Evolutionary conservation across 2,888 invertebrate genomes (phyloP).

Genomic region (Endotricha flammealis): DNA sequence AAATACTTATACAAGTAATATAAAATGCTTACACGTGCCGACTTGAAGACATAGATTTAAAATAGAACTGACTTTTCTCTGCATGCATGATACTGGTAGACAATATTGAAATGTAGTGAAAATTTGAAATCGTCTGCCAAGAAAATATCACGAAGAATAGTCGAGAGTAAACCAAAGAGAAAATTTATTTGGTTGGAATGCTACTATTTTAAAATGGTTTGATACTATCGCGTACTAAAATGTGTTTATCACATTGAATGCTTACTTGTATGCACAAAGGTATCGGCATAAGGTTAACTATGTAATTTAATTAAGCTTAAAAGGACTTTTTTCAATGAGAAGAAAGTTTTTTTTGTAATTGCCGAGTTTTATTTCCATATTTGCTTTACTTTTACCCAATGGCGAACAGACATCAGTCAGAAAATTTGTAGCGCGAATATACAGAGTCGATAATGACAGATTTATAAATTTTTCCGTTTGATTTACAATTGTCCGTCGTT

Average conservation of each 20-base stretch:
- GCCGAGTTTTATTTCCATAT: too few species aligned
- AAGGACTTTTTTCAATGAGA: too few species aligned
- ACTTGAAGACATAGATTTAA: neutral
- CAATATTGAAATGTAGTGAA: neutral
- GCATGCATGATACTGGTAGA: neutral
- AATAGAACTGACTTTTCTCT: neutral
- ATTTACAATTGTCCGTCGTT: neutral
- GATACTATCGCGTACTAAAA: too few species aligned
- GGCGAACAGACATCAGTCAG: too few species aligned
- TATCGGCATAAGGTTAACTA: too few species aligned
- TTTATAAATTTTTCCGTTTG: neutral
- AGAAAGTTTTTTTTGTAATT: too few species aligned
- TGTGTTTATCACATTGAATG: too few species aligned
- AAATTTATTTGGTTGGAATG: neutral
- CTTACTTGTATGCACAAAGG: too few species aligned
- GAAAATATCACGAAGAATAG: neutral
- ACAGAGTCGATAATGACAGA: neutral
- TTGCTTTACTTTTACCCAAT: too few species aligned
- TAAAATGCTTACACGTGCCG: neutral
- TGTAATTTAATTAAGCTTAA: too few species aligned
- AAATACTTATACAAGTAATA: neutral
- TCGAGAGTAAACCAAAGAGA: neutral
- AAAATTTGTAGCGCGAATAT: neutral
- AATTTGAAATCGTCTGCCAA: neutral
- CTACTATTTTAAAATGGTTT: neutral